A percentile compares a stretch with the other conserved stretches of the same genome.
These are phyloP conservation scores for Cynocephalus volans DNA, from an alignment of 2,113 vertebrate species.

Conservation along the genomic window DNA sequence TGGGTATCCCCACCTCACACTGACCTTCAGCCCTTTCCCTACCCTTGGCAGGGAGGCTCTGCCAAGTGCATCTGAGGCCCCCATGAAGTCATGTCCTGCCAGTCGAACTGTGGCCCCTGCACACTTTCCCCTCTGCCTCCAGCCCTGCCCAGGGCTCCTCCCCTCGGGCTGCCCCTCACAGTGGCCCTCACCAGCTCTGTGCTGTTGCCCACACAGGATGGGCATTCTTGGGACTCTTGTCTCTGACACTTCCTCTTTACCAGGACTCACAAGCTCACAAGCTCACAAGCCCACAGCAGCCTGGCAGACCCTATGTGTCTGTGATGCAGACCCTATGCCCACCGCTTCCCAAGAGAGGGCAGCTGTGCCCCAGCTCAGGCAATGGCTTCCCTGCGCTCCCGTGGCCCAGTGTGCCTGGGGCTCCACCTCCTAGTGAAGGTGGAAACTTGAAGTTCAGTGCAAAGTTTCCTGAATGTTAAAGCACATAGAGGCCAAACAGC, in stretches of 20 bases:
- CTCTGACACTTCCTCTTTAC: background rate
- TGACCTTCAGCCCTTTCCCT: background rate
- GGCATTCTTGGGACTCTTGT: accelerated
- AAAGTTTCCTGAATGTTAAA: background rate
- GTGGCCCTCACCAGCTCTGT: accelerated
- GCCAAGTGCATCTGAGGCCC: background rate
- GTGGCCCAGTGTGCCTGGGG: accelerated
- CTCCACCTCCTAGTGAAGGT: background rate
- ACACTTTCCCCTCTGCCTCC: background rate
- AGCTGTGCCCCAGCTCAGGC: background rate
- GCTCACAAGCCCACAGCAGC: accelerated
- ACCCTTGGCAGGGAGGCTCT: background rate
- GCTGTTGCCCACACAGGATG: background rate
- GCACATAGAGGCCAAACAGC: background rate
- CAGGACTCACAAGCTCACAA: background rate
- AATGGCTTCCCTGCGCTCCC: accelerated
- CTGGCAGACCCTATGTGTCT: no score
- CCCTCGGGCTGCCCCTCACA: background rate
- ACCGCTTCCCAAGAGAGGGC: no score
- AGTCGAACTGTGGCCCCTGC: no score
- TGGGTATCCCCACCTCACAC: background rate
- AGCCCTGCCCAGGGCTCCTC: background rate
- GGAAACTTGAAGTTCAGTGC: background rate
- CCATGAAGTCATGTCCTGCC: no score
- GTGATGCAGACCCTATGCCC: no score